A percentile compares a stretch with the other conserved stretches of the same genome.
These are phyloP conservation scores for Lithobates sylvaticus DNA, from an alignment of 2,797 vertebrate species.

Conservation along the genomic window DNA sequence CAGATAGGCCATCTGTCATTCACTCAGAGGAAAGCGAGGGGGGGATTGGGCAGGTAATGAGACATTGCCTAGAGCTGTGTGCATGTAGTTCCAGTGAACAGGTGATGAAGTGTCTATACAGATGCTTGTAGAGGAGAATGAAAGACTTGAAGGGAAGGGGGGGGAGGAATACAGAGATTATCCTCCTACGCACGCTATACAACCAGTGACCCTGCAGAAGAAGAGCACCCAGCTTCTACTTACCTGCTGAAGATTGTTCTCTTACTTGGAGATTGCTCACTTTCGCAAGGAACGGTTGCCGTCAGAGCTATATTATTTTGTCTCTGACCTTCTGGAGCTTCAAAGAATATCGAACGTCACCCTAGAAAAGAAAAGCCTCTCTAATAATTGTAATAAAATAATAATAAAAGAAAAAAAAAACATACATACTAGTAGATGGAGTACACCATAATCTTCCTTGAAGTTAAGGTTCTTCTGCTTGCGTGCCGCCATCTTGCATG, in stretches of 20 bases:
- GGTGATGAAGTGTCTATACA: neutral
- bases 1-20: neutral
- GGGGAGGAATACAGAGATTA: neutral
- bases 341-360: too few species aligned
- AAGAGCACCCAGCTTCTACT: neutral
- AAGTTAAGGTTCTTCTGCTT: too few species aligned
- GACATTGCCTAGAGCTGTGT: slow-evolving; percentile 9
- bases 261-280: neutral
- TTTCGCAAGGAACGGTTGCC: too few species aligned
- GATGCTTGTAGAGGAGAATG: slow-evolving; percentile 15
- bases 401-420: too few species aligned
- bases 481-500: too few species aligned
- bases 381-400: too few species aligned
- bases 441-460: too few species aligned
- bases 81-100: neutral
- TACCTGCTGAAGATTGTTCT: neutral
- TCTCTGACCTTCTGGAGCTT: too few species aligned
- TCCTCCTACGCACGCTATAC: neutral
- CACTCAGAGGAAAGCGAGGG: too few species aligned
- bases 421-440: too few species aligned
- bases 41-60: slow-evolving; percentile 8
- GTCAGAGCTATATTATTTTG: too few species aligned
- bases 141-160: neutral
- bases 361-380: too few species aligned
- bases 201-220: neutral